Conservation (phyloP, 2,888 invertebrate species). For the Ctena decussata region DNA sequence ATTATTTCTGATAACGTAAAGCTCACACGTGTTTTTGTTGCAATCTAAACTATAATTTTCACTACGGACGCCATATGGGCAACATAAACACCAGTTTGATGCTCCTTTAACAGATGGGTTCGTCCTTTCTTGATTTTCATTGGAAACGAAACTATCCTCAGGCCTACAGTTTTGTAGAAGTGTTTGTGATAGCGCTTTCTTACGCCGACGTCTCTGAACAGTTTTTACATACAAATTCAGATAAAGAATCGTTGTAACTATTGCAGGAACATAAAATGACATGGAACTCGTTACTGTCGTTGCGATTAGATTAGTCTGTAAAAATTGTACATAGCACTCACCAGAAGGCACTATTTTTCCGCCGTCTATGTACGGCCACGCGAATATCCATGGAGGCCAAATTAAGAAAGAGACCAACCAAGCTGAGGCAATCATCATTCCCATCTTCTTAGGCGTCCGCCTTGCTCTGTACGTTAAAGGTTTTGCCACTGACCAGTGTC, state of each 20-base stretch:
- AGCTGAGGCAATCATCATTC: neutral
- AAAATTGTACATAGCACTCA: neutral
- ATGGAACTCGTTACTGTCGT: neutral
- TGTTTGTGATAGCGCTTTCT: neutral
- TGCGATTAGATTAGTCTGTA: neutral
- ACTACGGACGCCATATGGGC: no score
- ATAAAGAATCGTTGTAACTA: neutral
- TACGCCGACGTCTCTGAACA: neutral
- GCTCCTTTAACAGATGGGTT: no score
- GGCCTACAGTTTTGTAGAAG: no score
- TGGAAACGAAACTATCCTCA: no score
- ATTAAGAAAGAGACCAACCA: neutral
- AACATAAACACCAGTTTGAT: no score
- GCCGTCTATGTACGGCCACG: neutral
- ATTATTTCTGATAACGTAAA: no score
- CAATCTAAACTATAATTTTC: no score
- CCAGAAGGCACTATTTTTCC: neutral
- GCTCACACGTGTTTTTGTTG: no score
- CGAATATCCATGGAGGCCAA: conserved; percentile 7
- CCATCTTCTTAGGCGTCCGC: neutral
- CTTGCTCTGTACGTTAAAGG: neutral
- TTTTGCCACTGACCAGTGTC: neutral
- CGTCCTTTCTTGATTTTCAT: no score
- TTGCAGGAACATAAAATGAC: neutral
- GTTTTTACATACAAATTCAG: neutral